Evolutionary conservation across 2,797 vertebrate species (phyloP).

Genomic region (Aldrovandia affinis): DNA sequence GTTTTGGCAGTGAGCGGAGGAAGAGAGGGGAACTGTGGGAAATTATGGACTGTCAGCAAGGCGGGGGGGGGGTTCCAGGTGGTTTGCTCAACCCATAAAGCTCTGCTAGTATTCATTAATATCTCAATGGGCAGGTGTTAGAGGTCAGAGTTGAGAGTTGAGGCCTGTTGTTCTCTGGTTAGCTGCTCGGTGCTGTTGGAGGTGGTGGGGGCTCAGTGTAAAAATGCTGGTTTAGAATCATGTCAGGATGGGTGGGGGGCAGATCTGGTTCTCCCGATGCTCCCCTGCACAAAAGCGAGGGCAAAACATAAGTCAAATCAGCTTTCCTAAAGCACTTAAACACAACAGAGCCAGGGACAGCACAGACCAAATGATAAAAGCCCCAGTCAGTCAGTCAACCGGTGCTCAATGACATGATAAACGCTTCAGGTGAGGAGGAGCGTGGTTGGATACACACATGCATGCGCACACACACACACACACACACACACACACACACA

Average conservation of each 20-base stretch:
- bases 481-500: not conserved
- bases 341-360: not conserved
- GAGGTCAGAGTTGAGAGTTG: conserved; percentile 38
- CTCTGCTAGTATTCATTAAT: conserved; percentile 37
- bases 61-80: not conserved
- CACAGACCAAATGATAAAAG: not conserved
- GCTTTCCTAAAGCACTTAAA: not conserved
- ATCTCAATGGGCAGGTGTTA: conserved; percentile 32
- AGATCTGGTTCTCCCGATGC: conserved; percentile 34
- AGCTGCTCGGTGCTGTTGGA: conserved; percentile 25
- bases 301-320: conserved; percentile 26
- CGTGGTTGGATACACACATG: conserved; percentile 10
- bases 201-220: conserved; percentile 38
- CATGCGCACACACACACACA: conserved; percentile 6
- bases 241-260: conserved; percentile 1
- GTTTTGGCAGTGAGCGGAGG: conserved; percentile 57
- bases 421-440: conserved; percentile 18
- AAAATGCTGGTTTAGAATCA: conserved; percentile 39
- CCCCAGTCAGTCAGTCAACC: not conserved
- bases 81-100: conserved; percentile 19
- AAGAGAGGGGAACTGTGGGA: conserved; percentile 51
- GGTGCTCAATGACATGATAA: not conserved
- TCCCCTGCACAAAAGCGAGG: conserved; percentile 28
- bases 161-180: conserved; percentile 38
- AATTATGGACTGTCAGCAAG: conserved; percentile 20